phyloP scores from a whole-genome alignment of 35 echinoderm and acorn worm species.

The Lytechinus variegatus region DNA sequence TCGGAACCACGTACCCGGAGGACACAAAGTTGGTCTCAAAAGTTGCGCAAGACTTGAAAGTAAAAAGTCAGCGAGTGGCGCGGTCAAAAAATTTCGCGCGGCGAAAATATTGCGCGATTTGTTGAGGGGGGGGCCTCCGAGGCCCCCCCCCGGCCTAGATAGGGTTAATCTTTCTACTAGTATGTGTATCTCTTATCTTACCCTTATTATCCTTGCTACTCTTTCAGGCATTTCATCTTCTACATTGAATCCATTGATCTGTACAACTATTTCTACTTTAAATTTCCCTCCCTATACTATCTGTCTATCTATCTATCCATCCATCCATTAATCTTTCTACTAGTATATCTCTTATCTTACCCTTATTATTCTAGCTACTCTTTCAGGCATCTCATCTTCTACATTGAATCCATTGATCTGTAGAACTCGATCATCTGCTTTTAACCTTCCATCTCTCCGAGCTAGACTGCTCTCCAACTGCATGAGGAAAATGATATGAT shows the following conservation, averaged over 20 bases:
- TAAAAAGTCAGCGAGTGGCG: too few species aligned
- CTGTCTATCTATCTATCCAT: not conserved
- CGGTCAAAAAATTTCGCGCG: too few species aligned
- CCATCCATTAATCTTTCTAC: not conserved
- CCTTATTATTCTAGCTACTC: constrained; percentile 84
- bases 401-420: constrained; percentile 92
- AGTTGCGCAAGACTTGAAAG: too few species aligned
- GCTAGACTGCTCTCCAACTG: constrained; percentile 94
- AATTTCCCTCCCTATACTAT: constrained; percentile 70
- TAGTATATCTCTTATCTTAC: constrained; percentile 48
- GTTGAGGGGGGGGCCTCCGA: too few species aligned
- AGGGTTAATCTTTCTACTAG: too few species aligned
- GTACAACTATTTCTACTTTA: constrained; percentile 81
- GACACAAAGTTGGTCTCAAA: too few species aligned
- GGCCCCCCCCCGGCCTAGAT: too few species aligned
- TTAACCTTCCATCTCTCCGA: constrained; percentile 79
- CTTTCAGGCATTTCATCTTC: constrained; percentile 82
- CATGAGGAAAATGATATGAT: not conserved
- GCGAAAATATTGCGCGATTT: too few species aligned
- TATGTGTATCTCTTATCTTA: too few species aligned
- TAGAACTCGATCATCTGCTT: constrained; percentile 86
- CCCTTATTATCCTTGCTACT: constrained; percentile 87
- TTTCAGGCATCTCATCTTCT: constrained; percentile 81
- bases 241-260: constrained; percentile 90
- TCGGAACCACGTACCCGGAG: too few species aligned